Percentiles rank a stretch among this genome's conserved stretches.
phyloP scores from a whole-genome alignment of 2,888 invertebrate species.

The Clunio marinus region DNA sequence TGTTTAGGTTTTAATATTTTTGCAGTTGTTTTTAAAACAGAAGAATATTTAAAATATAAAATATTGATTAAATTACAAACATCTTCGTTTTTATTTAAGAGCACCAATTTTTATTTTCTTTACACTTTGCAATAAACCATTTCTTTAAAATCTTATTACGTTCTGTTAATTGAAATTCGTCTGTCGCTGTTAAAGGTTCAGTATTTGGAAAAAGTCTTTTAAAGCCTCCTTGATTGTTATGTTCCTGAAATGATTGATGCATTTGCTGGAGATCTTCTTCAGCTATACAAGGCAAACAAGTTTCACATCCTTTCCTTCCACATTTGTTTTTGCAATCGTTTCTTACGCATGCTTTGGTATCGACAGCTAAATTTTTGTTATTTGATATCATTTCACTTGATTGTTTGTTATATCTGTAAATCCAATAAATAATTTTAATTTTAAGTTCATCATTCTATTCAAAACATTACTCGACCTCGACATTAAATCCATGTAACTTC shows the following conservation, averaged over 20 bases:
- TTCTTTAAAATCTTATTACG: neutral
- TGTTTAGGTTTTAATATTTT: too few species aligned
- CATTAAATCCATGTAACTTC: neutral
- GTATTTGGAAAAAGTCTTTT: slow-evolving; percentile 11
- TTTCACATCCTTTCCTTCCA: neutral
- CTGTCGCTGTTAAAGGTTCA: neutral
- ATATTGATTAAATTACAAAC: too few species aligned
- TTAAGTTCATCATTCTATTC: neutral
- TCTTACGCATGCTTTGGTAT: neutral
- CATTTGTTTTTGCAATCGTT: neutral
- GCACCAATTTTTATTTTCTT: neutral
- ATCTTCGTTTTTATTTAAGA: too few species aligned
- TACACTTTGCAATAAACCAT: neutral
- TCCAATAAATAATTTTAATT: neutral
- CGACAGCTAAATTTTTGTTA: neutral
- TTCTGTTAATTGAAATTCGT: neutral
- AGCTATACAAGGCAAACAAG: neutral
- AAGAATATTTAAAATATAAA: too few species aligned
- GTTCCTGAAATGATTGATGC: slow-evolving; percentile 8
- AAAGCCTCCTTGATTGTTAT: slow-evolving; percentile 2
- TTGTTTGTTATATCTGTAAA: neutral
- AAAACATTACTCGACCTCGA: too few species aligned
- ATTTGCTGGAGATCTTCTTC: neutral
- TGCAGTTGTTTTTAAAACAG: too few species aligned
- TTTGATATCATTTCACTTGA: neutral